Percentiles rank a stretch among this genome's conserved stretches.
These are phyloP conservation scores for Sinonovacula constricta DNA, from an alignment of 1,140 invertebrate genomes.

Conservation along the genomic window DNA sequence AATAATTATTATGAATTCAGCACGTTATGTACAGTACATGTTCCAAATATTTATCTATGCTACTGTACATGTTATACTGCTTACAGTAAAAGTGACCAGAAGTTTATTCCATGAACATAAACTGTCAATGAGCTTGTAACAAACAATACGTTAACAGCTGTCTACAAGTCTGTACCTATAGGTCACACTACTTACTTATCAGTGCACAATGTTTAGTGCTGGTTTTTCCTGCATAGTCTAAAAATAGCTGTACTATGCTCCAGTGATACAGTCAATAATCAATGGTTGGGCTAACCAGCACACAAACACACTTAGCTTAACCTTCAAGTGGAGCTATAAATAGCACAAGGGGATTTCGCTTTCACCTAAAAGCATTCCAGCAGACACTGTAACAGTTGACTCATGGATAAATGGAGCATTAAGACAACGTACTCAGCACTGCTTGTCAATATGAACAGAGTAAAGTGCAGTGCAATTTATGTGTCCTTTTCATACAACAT, in stretches of 20 bases:
- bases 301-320: not conserved
- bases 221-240: slow-evolving; percentile 25
- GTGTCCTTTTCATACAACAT: not conserved
- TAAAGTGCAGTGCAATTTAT: too few relatives aligned
- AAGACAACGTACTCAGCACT: not conserved
- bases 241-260: slow-evolving; percentile 43
- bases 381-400: not conserved
- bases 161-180: too few relatives aligned
- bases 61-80: too few relatives aligned
- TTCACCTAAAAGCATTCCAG: slow-evolving; percentile 2
- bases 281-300: not conserved
- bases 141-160: too few relatives aligned
- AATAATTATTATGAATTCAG: too few relatives aligned
- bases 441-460: not conserved
- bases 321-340: not conserved
- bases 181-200: slow-evolving; percentile 18
- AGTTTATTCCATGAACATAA: too few relatives aligned
- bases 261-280: slow-evolving; percentile 44
- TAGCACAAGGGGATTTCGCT: slow-evolving; percentile 11
- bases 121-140: too few relatives aligned
- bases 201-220: slow-evolving; percentile 13
- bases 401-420: not conserved
- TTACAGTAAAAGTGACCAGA: too few relatives aligned
- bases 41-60: too few relatives aligned
- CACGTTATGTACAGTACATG: too few relatives aligned